Evolutionary conservation across 2,888 invertebrate species (phyloP).

Genomic region (Andrena minutula): DNA sequence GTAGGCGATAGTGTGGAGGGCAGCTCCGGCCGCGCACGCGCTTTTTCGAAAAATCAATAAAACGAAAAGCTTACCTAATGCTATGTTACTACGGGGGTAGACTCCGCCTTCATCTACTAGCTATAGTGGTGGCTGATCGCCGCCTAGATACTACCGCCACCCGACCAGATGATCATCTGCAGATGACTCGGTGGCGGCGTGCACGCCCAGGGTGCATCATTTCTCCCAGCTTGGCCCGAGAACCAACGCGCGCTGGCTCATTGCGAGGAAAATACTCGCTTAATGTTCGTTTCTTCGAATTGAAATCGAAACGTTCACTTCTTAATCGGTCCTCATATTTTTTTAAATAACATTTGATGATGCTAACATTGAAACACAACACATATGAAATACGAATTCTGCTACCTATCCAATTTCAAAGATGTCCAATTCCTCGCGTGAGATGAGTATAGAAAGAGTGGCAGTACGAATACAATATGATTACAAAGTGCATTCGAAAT

Average conservation of each 20-base stretch:
- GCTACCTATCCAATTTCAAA: not conserved
- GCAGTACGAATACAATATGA: not conserved
- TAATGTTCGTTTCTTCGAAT: not conserved
- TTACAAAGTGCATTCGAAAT: not conserved
- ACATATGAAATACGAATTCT: no score
- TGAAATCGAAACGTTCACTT: not conserved
- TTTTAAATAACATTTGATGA: not conserved
- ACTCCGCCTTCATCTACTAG: slow-evolving; percentile 85
- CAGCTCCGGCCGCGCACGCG: slow-evolving; percentile 83
- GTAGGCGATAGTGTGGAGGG: slow-evolving; percentile 83
- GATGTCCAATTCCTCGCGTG: not conserved
- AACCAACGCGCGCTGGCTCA: slow-evolving; percentile 10
- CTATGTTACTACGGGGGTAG: slow-evolving; percentile 82
- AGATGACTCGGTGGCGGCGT: slow-evolving; percentile 75
- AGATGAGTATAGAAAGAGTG: not conserved
- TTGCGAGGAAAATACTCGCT: not conserved
- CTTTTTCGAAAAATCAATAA: slow-evolving; percentile 85
- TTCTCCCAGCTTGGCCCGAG: slow-evolving; percentile 32
- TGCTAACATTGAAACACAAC: no score
- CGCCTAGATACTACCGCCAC: slow-evolving; percentile 80
- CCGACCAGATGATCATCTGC: slow-evolving; percentile 82
- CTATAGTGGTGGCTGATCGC: slow-evolving; percentile 79
- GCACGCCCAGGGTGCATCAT: slow-evolving; percentile 78
- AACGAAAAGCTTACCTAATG: slow-evolving; percentile 85
- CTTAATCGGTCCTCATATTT: not conserved